Evolutionary conservation across 92 coral and sea anemone genomes (phyloP).

Genomic region (Epizoanthus illoricatus): DNA sequence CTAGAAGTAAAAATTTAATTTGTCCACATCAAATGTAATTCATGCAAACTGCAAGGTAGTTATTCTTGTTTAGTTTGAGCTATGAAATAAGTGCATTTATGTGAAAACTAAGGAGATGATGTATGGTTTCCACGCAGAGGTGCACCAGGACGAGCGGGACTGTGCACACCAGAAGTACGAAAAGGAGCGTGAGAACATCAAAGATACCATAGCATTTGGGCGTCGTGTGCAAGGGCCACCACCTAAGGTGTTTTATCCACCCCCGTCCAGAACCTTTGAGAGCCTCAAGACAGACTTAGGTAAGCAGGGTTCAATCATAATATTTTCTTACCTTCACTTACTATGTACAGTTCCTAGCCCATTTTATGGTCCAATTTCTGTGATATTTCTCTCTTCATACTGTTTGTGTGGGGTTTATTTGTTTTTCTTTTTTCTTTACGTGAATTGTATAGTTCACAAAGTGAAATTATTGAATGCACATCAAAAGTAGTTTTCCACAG

Average conservation of each 20-base stretch:
- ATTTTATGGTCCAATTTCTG: neutral
- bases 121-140: conserved; percentile 53
- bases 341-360: neutral
- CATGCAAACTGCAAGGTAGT: too few species aligned
- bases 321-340: neutral
- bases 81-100: too few species aligned
- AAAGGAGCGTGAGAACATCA: conserved; percentile 69
- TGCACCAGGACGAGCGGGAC: conserved; percentile 73
- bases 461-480: too few species aligned
- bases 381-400: too few species aligned
- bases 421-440: too few species aligned
- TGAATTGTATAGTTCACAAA: too few species aligned
- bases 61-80: too few species aligned
- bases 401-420: too few species aligned
- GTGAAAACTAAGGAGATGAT: too few species aligned
- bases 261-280: conserved; percentile 62
- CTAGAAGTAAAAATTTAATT: too few species aligned
- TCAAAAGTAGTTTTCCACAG: too few species aligned
- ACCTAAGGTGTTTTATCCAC: conserved; percentile 60
- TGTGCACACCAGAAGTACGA: conserved; percentile 78
- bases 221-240: conserved; percentile 82
- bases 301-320: conserved; percentile 3
- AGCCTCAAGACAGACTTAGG: conserved; percentile 47
- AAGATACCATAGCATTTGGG: conserved; percentile 92
- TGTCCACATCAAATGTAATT: too few species aligned